Evolutionary conservation across 2,888 invertebrate genomes (phyloP).

Genomic region (Branchipolynoe longqiensis): DNA sequence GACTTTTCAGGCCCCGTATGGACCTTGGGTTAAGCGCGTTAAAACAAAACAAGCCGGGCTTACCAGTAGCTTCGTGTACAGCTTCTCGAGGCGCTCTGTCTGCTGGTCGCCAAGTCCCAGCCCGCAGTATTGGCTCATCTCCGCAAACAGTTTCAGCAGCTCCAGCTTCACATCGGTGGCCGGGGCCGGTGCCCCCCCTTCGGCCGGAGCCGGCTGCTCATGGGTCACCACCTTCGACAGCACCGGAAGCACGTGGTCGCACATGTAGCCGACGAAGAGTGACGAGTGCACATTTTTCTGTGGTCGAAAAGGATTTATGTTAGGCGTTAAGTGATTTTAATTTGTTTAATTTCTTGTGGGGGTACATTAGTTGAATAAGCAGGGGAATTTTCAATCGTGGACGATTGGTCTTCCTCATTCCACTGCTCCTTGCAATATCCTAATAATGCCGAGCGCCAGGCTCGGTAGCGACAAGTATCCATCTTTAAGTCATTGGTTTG

Average conservation of each 20-base stretch:
- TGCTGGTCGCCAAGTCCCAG: slow-evolving; percentile 87
- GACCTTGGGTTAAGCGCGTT: no score
- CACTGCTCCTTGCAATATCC: no score
- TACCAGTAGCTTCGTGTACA: slow-evolving; percentile 91
- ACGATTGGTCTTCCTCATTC: no score
- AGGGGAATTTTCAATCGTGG: no score
- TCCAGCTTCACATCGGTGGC: slow-evolving; percentile 86
- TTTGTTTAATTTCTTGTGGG: no score
- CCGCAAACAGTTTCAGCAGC: slow-evolving; percentile 92
- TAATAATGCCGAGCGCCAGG: no score
- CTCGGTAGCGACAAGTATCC: no score
- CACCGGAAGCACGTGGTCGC: slow-evolving; percentile 90
- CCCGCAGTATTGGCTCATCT: slow-evolving; percentile 90
- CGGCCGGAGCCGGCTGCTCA: slow-evolving; percentile 74
- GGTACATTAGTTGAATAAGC: no score
- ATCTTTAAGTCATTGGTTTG: no score
- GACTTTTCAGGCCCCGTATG: no score
- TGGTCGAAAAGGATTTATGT: slow-evolving; percentile 64
- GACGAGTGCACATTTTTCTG: slow-evolving; percentile 93
- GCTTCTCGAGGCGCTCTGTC: slow-evolving; percentile 87
- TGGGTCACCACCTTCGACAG: slow-evolving; percentile 78
- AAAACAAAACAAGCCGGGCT: no score
- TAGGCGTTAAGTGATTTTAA: no score
- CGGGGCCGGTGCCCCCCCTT: slow-evolving; percentile 62
- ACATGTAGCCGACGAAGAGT: slow-evolving; percentile 91